A percentile compares a stretch with the other conserved stretches of the same genome.
These are phyloP conservation scores for Lordiphosa fenestrarum DNA, from an alignment of 2,888 invertebrate genomes.

Conservation along the genomic window DNA sequence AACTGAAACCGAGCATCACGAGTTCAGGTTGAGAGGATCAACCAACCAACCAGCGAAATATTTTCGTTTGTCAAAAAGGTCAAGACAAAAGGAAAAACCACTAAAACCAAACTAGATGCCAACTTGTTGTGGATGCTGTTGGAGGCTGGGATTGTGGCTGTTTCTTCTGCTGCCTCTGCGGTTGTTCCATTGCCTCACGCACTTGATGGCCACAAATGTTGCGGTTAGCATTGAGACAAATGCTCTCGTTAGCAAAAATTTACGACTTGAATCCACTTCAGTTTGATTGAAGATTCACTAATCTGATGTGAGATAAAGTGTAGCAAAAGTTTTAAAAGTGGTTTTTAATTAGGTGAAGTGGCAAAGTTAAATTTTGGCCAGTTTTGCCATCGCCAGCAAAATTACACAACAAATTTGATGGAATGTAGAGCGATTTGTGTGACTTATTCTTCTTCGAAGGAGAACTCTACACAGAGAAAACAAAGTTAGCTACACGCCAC, in stretches of 20 bases:
- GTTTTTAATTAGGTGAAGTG: too few relatives aligned
- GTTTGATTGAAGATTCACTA: constrained; percentile 4
- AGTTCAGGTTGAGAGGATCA: constrained; percentile 60
- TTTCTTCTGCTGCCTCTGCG: constrained; percentile 4
- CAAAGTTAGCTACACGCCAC: too few relatives aligned
- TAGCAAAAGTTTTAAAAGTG: too few relatives aligned
- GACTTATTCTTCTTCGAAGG: too few relatives aligned
- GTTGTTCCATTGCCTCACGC: constrained; percentile 30
- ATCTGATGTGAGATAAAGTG: too few relatives aligned
- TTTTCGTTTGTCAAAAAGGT: constrained; percentile 46
- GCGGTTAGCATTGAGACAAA: constrained; percentile 50
- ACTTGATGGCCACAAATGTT: constrained; percentile 33
- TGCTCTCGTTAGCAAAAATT: constrained; percentile 46
- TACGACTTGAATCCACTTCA: constrained; percentile 20
- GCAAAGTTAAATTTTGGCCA: too few relatives aligned
- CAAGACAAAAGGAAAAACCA: constrained; percentile 33
- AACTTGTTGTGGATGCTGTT: constrained; percentile 28
- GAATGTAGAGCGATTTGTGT: too few relatives aligned
- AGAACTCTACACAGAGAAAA: too few relatives aligned
- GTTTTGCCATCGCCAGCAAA: too few relatives aligned
- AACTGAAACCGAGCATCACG: constrained; percentile 64
- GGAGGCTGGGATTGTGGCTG: constrained; percentile 12
- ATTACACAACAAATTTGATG: too few relatives aligned
- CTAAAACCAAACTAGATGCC: constrained; percentile 35
- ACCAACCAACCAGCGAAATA: constrained; percentile 63